Base-by-base conservation (phyloP, 2,113 vertebrate species). In the Pelusios castaneus region DNA sequence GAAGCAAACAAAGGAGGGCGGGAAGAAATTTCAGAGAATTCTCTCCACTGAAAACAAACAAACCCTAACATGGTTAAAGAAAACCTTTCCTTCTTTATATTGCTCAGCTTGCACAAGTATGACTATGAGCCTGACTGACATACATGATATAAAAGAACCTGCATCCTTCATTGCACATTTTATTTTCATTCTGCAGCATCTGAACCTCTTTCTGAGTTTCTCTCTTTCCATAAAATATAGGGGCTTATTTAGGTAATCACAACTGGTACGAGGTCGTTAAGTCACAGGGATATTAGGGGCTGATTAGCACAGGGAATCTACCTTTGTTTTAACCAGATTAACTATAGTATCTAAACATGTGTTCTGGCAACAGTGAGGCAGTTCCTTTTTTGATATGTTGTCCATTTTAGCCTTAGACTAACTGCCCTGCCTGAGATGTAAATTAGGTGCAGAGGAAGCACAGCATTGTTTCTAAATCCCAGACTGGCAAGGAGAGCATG, bases 381-480 rank as follows among this genome's bases (percentile, higher is more conserved):
- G 14, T 84, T 93, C 43, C 76, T 60, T 94, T 84, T 85, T 14
- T 47, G 6, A 16, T 55, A 81, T 43, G 34, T 79, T 51, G 70
- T 77, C 88, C 43, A 56, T 92, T 89, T 93, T 82, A 75, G 9
- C 6, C 1, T 70, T 91, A 84, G 80, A 94, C 78, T 89, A 88
- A 90, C 88, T 95, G 75, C 67, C 29, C 31, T 89, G 55, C 60
- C 80, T 94, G 91, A 92, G 77, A 92, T 95, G 82, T 75, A 97
- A 91, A 96, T 95, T 83, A 95, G 73, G 84, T 93, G 82, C 58
- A 95, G 89, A 97, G 84, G 45, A 83, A 89, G 21, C 49, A 67
- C 90, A 95, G 82, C 19, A 82, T 90, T 76, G 92, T 96, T 96
- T 96, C 56, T 77, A 90, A 92, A 93, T 93, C 91, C 63, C 84